phyloP scores from a whole-genome alignment of 1,140 invertebrate species.

The Harpegnathos saltator region DNA sequence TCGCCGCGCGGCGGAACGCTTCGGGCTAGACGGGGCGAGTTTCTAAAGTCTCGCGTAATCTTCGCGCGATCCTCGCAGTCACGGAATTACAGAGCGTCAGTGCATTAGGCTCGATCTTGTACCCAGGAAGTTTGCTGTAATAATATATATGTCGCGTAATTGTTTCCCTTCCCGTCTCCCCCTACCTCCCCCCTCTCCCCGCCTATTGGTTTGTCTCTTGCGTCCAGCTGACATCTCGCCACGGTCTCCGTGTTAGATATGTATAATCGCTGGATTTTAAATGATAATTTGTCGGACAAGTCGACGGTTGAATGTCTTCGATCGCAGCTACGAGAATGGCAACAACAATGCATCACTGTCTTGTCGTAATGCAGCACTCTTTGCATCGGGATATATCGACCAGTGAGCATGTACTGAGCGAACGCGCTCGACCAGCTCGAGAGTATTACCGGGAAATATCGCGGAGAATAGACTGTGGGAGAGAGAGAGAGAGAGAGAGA shows the following conservation, averaged over 20 bases:
- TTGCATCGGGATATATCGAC: slow-evolving; percentile 2
- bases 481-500: too few species aligned
- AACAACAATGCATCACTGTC: not conserved
- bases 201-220: too few species aligned
- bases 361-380: not conserved
- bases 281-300: too few species aligned
- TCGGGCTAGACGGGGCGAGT: slow-evolving; percentile 61
- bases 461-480: too few species aligned
- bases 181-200: too few species aligned
- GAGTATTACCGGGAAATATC: too few species aligned
- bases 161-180: too few species aligned
- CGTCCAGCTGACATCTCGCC: not conserved
- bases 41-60: slow-evolving; percentile 56
- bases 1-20: slow-evolving; percentile 1
- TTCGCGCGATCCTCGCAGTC: not conserved
- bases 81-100: slow-evolving; percentile 28
- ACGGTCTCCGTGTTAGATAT: too few species aligned
- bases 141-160: not conserved
- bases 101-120: slow-evolving; percentile 4
- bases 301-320: slow-evolving; percentile 1
- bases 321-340: not conserved
- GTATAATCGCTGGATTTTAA: too few species aligned
- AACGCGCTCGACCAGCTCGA: not conserved
- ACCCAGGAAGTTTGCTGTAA: not conserved
- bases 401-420: not conserved